Base-by-base conservation (phyloP, 2,797 vertebrate species). In the Helarctos malayanus region DNA sequence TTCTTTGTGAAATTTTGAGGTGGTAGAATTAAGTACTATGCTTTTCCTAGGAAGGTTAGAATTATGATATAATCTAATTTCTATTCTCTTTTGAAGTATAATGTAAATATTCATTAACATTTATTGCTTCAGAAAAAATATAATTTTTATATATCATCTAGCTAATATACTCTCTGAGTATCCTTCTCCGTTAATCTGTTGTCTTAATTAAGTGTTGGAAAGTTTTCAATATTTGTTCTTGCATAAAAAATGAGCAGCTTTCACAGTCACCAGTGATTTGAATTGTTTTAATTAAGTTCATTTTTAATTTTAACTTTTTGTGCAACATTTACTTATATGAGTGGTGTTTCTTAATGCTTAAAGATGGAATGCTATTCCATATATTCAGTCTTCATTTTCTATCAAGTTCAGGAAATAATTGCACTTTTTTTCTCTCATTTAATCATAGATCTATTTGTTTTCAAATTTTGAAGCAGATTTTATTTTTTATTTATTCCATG, bases 111-210 rank as follows among this genome's bases (percentile, higher is more conserved):
- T 94, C 57, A 49, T 91, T 94, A 56, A 47, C 23, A 76, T 86
- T 56, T 89, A 69, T 85, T 91, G 29, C n/a, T 32, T 91, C 45
- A 95, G 84, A 94, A 90, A 81, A 49, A 49, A 35, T 82, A n/a
- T 87, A 52, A 83, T 84, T 82, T 29, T 18, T 59, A 83, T 56
- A 59, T 49, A n/a, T 71, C 38, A 49, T 65, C 56, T 35, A 59
- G 54, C 27, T 87, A 59, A 69, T 59, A 52, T 76, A 63, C 71
- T 73, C 5, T 79, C 35, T 84, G 27, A 92, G 61, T 45, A 56
- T 63, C 38, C 15, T 49, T 87, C 57, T 41, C 68, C 65, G 6
- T 91, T 87, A 76, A 65, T 52, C 41, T 87, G 3, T 82, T 96
- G 27, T 86, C 41, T 45, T 76, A 29, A 10, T 75, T 59, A 49